These are phyloP conservation scores for Horisme vitalbata DNA, from an alignment of 2,888 invertebrate genomes.

Conservation along the genomic window DNA sequence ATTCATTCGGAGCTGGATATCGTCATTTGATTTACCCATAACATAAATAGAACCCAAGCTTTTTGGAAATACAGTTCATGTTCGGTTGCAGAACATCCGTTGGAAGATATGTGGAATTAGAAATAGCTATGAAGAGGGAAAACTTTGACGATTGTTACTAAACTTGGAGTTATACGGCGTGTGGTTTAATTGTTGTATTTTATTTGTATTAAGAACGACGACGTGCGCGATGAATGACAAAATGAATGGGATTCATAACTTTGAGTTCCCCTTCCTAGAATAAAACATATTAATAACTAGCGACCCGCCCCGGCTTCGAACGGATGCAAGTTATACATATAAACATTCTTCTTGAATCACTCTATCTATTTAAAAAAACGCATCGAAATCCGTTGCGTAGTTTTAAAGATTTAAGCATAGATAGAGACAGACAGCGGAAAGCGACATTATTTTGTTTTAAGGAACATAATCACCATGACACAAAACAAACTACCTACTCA, in stretches of 20 bases:
- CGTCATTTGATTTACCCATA: neutral
- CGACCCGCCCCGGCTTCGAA: too few species aligned
- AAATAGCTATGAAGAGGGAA: slow-evolving; percentile 45
- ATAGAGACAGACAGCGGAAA: too few species aligned
- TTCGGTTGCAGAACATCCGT: slow-evolving; percentile 9
- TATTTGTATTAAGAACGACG: slow-evolving; percentile 20
- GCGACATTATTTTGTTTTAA: too few species aligned
- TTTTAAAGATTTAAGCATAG: too few species aligned
- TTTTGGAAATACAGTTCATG: slow-evolving; percentile 5
- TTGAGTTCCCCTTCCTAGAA: too few species aligned
- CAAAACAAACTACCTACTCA: too few species aligned
- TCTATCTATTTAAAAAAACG: too few species aligned
- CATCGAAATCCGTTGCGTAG: too few species aligned
- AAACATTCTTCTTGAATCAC: too few species aligned
- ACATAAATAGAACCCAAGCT: slow-evolving; percentile 3
- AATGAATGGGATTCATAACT: neutral
- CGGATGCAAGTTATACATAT: too few species aligned
- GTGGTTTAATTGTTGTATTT: slow-evolving; percentile 39
- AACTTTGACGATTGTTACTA: slow-evolving; percentile 48
- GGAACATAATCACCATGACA: too few species aligned
- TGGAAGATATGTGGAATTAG: slow-evolving; percentile 43
- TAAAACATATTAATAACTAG: too few species aligned
- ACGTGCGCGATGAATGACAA: neutral
- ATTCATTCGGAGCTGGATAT: neutral
- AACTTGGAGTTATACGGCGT: slow-evolving; percentile 40